These are phyloP conservation scores for Leucopsar rothschildi DNA, from an alignment of 2,113 vertebrate species.

Conservation along the genomic window DNA sequence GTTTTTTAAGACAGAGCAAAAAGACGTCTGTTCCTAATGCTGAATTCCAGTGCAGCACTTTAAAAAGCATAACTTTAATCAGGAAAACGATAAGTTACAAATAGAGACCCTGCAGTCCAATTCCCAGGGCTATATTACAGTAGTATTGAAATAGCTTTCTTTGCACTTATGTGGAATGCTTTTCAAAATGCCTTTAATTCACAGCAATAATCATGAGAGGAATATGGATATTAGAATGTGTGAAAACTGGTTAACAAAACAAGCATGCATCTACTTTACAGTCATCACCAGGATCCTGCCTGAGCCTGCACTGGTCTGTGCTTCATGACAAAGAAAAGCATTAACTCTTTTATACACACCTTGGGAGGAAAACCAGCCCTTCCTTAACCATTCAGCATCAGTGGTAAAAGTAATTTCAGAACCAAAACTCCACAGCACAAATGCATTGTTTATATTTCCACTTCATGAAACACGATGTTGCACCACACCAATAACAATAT, in stretches of 20 bases:
- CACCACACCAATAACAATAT: background rate
- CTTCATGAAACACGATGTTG: background rate
- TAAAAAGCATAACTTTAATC: background rate
- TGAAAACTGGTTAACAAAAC: conserved; percentile 8
- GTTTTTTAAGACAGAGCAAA: background rate
- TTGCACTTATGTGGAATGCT: background rate
- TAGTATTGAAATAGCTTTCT: background rate
- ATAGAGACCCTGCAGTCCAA: background rate
- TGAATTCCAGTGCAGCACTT: background rate
- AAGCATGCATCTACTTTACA: conserved; percentile 18
- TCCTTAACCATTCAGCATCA: background rate
- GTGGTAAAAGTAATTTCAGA: background rate
- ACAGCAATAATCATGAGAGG: background rate
- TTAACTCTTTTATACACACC: background rate
- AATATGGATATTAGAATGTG: background rate
- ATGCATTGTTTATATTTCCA: background rate
- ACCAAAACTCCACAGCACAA: background rate
- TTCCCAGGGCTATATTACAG: background rate
- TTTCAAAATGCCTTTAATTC: background rate
- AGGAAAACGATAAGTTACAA: background rate
- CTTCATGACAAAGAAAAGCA: conserved; percentile 16
- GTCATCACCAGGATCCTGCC: conserved; percentile 13
- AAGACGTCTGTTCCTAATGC: background rate
- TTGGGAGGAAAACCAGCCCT: background rate
- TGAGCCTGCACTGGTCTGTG: conserved; percentile 15